phyloP scores from a whole-genome alignment of 2,113 vertebrate species.

The Colistium nudipinnis region DNA sequence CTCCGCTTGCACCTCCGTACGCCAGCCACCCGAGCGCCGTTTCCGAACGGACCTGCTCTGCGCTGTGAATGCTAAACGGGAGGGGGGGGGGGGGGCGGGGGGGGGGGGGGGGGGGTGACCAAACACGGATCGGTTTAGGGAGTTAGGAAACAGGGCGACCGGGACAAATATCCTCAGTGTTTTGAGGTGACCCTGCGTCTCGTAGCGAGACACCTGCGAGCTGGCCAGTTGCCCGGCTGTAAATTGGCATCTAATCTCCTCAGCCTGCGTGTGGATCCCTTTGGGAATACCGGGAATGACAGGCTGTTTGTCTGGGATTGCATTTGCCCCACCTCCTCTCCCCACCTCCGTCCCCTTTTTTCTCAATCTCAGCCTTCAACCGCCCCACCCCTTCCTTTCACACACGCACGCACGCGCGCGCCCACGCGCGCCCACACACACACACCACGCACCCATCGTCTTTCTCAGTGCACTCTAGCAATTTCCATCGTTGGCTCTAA shows the following conservation, averaged over 20 bases:
- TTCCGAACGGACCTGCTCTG: conserved; percentile 24
- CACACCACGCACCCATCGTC: conserved; percentile 38
- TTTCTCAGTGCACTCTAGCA: conserved; percentile 70
- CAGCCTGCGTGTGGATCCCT: conserved; percentile 56
- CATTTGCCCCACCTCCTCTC: conserved; percentile 62
- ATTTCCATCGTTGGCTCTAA: conserved; percentile 77
- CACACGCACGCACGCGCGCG: conserved; percentile 20
- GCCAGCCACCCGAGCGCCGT: conserved; percentile 30
- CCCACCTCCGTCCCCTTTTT: conserved; percentile 43
- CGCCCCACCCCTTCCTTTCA: background rate
- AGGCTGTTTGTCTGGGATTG: conserved; percentile 82
- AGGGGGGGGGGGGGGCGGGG: background rate
- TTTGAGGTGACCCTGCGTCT: conserved; percentile 80
- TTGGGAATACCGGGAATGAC: conserved; percentile 76
- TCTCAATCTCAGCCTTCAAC: conserved; percentile 50
- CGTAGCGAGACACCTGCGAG: conserved; percentile 69
- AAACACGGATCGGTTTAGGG: conserved; percentile 49
- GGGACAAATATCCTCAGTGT: conserved; percentile 59
- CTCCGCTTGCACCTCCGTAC: conserved; percentile 44
- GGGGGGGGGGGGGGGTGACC: conserved; percentile 7
- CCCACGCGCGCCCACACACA: conserved; percentile 35
- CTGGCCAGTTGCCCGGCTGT: conserved; percentile 73
- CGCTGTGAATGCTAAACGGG: conserved; percentile 62
- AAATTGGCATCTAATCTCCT: conserved; percentile 83
- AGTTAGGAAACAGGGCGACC: conserved; percentile 57